Evolutionary conservation across 2,888 invertebrate genomes (phyloP), one percentile per base, ranked within the genome.

Genomic region (Malthinus flaveolus): DNA sequence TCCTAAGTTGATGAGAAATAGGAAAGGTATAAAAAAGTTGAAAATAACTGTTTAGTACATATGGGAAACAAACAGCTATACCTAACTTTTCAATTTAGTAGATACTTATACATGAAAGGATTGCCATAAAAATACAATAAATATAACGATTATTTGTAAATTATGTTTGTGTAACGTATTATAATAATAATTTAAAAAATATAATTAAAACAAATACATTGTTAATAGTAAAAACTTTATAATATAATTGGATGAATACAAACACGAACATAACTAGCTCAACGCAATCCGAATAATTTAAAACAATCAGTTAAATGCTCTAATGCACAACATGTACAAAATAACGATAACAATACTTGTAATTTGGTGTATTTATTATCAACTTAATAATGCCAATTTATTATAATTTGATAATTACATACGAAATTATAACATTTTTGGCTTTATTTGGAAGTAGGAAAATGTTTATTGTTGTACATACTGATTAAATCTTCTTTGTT

Each of bases 401-500:
- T 34, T 49, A 42, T 55, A 55, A 49, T 54, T 55, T 49, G 34
- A 48, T 55, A 55, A 55, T 55, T 42, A 34, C 10, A 34, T 34
- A 33, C 32, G 47, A 48, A 54, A 42, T 42, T 42, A 15, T 42
- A 42, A 15, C 13, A 42, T 42, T 42, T 42, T 42, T 23, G 39
- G 13, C 23, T 42, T 23, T 15, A 42, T 42, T 42, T 23, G 13
- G 23, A 42, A 42, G 15, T 13, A 15, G 39, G 23, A 42, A 42
- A 42, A 42, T 42, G 39, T 42, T 42, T 42, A 42, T 42, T 42
- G 39, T 42, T 42, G 15, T 32, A 23, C 23, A 23, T 37, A 47
- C 37, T 36, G 53, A 53, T 53, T 53, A 53, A 32, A 53, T 53
- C 53, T 53, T 47, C 45, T 53, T 53, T 53, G 37, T 53, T 45